Percentiles rank a stretch among this genome's conserved stretches.
Conservation (phyloP, 2,888 invertebrate species). For the Lacanobia oleracea region DNA sequence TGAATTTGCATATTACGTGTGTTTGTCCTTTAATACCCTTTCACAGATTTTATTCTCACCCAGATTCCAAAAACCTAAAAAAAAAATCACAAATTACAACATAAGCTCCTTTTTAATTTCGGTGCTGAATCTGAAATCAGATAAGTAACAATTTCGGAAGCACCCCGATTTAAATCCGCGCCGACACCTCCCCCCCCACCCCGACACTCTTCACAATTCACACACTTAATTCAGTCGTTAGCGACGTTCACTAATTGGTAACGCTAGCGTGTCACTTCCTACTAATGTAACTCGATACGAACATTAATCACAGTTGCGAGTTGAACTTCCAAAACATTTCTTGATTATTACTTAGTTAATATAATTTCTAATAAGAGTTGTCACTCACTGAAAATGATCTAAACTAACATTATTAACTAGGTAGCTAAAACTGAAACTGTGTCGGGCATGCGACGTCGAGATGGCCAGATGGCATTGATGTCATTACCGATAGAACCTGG, state of each 20-base stretch:
- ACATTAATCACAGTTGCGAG: neutral
- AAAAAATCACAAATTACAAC: neutral
- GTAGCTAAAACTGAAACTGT: too few relatives aligned
- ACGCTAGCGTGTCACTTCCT: neutral
- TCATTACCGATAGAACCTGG: too few relatives aligned
- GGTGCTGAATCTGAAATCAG: neutral
- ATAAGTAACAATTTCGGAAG: neutral
- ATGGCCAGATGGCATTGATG: too few relatives aligned
- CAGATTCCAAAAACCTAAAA: neutral
- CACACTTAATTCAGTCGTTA: conserved; percentile 16
- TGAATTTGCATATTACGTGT: too few relatives aligned
- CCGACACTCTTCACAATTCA: conserved; percentile 10
- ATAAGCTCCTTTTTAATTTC: neutral
- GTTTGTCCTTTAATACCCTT: too few relatives aligned
- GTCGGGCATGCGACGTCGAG: too few relatives aligned
- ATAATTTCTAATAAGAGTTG: too few relatives aligned
- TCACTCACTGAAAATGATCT: too few relatives aligned
- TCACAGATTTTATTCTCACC: too few relatives aligned
- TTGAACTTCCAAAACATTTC: neutral
- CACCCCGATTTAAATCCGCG: neutral
- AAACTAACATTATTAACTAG: too few relatives aligned
- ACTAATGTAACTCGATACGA: conserved; percentile 17
- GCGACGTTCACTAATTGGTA: conserved; percentile 41
- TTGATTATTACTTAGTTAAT: too few relatives aligned
- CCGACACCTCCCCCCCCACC: neutral